Evolutionary conservation across 1,140 invertebrate species (phyloP).

Genomic region (Drosophila kikkawai): DNA sequence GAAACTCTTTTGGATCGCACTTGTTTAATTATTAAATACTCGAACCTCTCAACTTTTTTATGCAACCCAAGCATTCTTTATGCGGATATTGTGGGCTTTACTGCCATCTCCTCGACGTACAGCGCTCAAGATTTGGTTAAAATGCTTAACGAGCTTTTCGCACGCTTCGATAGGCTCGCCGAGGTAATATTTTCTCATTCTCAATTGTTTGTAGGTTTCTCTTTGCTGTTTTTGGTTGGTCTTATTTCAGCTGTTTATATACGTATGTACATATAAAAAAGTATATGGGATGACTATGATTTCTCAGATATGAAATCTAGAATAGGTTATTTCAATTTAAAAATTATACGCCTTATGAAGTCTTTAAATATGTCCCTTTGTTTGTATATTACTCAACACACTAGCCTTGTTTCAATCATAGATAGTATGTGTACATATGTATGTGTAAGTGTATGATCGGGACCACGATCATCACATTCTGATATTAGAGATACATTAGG

Average conservation of each 20-base stretch:
- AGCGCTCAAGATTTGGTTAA: constrained; percentile 96
- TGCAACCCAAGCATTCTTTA: constrained; percentile 90
- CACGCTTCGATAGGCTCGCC: constrained; percentile 95
- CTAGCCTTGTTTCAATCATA: not conserved
- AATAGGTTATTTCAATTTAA: constrained; percentile 17
- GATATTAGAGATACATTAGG: too few species aligned
- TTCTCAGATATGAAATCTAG: constrained; percentile 50
- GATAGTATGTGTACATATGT: not conserved
- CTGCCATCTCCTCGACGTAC: constrained; percentile 97
- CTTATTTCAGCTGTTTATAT: constrained; percentile 50
- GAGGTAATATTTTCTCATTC: constrained; percentile 88
- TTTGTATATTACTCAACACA: not conserved
- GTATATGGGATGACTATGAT: constrained; percentile 44
- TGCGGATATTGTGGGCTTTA: constrained; percentile 97
- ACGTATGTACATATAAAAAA: not conserved
- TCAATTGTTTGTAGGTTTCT: constrained; percentile 21
- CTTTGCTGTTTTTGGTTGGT: constrained; percentile 4
- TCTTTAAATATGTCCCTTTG: not conserved
- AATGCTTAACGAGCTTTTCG: constrained; percentile 97
- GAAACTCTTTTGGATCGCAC: constrained; percentile 8
- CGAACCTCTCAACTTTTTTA: constrained; percentile 8
- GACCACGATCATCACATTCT: too few species aligned
- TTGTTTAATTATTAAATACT: constrained; percentile 39
- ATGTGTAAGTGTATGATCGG: not conserved
- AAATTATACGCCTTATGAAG: too few species aligned